A percentile compares a stretch with the other conserved stretches of the same genome.
These are phyloP conservation scores for Kuschelorhynchus macadamiae DNA, from an alignment of 2,888 invertebrate genomes.

Conservation along the genomic window DNA sequence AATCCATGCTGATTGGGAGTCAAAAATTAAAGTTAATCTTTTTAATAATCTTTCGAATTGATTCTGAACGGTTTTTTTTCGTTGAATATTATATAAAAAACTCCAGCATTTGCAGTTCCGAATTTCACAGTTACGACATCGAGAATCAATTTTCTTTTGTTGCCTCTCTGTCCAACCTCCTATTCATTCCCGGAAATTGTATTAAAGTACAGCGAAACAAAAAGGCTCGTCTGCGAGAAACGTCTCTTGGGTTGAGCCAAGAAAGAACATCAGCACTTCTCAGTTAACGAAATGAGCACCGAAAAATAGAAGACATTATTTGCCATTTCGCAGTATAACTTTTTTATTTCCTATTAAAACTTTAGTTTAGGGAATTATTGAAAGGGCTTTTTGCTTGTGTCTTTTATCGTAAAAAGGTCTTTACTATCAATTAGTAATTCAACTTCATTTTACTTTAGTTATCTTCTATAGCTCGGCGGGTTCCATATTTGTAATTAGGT, in stretches of 20 bases:
- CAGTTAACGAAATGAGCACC: slow-evolving; percentile 2
- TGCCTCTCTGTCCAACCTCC: slow-evolving; percentile 7
- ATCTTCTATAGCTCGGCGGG: not conserved
- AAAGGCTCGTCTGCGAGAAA: slow-evolving; percentile 6
- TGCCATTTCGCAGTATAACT: not conserved
- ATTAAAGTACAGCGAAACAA: slow-evolving; percentile 6
- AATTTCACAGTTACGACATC: slow-evolving; percentile 2
- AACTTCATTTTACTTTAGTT: not conserved
- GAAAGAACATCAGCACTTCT: slow-evolving; percentile 7
- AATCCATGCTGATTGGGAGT: too few relatives aligned
- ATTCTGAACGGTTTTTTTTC: too few relatives aligned
- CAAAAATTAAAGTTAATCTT: too few relatives aligned
- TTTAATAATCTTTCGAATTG: too few relatives aligned
- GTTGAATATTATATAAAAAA: not conserved
- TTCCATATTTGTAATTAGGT: too few relatives aligned
- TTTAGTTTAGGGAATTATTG: not conserved
- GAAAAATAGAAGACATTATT: not conserved
- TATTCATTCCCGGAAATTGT: slow-evolving; percentile 12
- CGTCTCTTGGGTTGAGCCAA: slow-evolving; percentile 2
- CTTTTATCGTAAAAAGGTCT: too few relatives aligned
- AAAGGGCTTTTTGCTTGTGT: too few relatives aligned
- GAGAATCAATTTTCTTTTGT: slow-evolving; percentile 13
- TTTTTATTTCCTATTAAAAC: not conserved
- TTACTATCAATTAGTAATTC: too few relatives aligned
- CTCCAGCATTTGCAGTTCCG: slow-evolving; percentile 1